phyloP scores from a whole-genome alignment of 2,797 vertebrate genomes.

The Mormyrus proboscirostris region DNA sequence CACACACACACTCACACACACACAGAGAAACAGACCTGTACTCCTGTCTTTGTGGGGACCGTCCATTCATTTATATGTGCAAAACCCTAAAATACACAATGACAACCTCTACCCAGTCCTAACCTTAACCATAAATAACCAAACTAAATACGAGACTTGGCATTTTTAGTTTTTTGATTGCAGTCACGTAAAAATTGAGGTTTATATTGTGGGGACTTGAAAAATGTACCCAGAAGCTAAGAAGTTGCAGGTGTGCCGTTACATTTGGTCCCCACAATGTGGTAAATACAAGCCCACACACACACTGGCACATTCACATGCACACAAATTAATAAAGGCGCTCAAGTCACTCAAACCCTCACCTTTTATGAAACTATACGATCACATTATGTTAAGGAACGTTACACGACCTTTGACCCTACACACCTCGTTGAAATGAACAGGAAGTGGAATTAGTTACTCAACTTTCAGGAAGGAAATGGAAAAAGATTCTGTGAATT shows the following conservation, averaged over 20 bases:
- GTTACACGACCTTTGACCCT: neutral
- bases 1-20: neutral
- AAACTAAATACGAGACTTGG: neutral
- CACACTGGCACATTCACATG: neutral
- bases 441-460: neutral
- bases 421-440: neutral
- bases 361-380: neutral
- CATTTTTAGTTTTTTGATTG: neutral
- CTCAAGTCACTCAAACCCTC: neutral
- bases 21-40: neutral
- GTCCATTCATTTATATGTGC: neutral
- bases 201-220: neutral
- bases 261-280: neutral
- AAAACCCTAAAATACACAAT: neutral
- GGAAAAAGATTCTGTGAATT: neutral
- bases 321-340: neutral
- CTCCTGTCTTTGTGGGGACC: neutral
- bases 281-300: slow-evolving; percentile 15
- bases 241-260: neutral
- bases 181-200: neutral
- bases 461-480: neutral
- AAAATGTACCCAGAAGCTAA: neutral
- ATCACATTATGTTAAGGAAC: neutral
- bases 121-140: neutral
- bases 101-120: neutral